These are phyloP conservation scores for Heterohyrax brucei DNA, from an alignment of 2,797 vertebrate genomes.

Conservation along the genomic window DNA sequence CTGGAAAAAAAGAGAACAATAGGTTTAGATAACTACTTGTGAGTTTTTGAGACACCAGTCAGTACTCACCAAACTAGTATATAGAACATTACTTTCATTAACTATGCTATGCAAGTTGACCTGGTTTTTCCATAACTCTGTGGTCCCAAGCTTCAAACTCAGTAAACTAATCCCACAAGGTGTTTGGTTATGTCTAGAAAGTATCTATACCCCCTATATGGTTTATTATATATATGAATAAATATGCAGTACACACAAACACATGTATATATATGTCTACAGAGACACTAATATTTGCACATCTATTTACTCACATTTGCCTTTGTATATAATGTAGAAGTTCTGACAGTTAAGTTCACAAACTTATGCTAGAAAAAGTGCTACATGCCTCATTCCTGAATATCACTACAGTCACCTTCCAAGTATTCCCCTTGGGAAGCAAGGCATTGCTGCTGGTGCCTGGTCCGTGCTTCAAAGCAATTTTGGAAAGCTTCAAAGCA, in stretches of 20 bases:
- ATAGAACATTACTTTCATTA: neutral
- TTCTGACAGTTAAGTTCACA: too few relatives aligned
- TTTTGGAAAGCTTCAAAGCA: too few relatives aligned
- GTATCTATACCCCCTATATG: neutral
- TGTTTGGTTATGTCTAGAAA: neutral
- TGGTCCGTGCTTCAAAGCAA: too few relatives aligned
- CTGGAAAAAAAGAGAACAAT: neutral
- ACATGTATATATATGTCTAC: neutral
- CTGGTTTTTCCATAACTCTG: neutral
- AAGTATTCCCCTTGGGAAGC: too few relatives aligned
- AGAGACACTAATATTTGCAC: neutral
- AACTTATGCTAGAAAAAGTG: too few relatives aligned
- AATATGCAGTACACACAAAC: neutral
- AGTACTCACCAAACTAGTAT: neutral
- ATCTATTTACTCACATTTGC: neutral
- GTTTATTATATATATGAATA: neutral
- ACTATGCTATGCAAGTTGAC: neutral
- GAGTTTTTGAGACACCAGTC: neutral
- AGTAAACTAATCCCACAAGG: neutral
- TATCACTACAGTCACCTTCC: too few relatives aligned
- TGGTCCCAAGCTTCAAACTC: neutral
- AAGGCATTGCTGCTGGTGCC: too few relatives aligned
- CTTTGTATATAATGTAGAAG: neutral
- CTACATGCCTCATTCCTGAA: too few relatives aligned
- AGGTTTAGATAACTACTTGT: neutral